Evolutionary conservation across 2,797 vertebrate species (phyloP), one percentile per base, ranked within the genome.

Genomic region (Muraenolepis orangiensis): DNA sequence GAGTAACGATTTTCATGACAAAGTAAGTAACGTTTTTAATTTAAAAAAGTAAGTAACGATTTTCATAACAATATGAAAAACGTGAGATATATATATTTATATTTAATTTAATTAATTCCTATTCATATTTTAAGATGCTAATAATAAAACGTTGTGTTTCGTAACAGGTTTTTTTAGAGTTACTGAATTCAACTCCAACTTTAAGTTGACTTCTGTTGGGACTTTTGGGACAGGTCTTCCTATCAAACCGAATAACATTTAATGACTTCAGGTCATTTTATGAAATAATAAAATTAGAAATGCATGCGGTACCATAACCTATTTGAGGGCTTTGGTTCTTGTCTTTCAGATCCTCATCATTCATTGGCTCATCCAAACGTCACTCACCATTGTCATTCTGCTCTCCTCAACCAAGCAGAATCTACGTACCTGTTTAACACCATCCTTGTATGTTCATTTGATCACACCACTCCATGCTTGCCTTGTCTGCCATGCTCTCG

Each of bases 401-500:
- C 42, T 72, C 13, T 32, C 31, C 32, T 57, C 31, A 57, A 26
- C 51, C 31, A 72, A 32, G 3, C 23, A 31, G 28, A 72, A 64
- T 26, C 57, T 26, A 64, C 57, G 57, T 64, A 10, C 57, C 57
- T 64, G n/a, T 64, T 64, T 64, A 64, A 10, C 57, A 13, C 23
- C 57, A 6, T 64, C 0, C 51, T 57, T 57, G 57, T 64, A 64
- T 64, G 57, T 64, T 64, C 57, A 64, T 64, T 64, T 26, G 26
- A 23, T 28, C 57, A 64, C 57, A 64, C 57, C 57, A 20, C 28
- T 71, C 12, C 66, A 51, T 6, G 34, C 70, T 23, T 70, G 1
- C 83, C 75, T 75, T 72, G 23, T 80, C 46, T 64, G 57, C 57
- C 10, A 64, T 64, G 4, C 57, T 12, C 57, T 64, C 57, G 26